Evolutionary conservation across 2,113 vertebrate genomes (phyloP).

Genomic region (Montifringilla adamsi): DNA sequence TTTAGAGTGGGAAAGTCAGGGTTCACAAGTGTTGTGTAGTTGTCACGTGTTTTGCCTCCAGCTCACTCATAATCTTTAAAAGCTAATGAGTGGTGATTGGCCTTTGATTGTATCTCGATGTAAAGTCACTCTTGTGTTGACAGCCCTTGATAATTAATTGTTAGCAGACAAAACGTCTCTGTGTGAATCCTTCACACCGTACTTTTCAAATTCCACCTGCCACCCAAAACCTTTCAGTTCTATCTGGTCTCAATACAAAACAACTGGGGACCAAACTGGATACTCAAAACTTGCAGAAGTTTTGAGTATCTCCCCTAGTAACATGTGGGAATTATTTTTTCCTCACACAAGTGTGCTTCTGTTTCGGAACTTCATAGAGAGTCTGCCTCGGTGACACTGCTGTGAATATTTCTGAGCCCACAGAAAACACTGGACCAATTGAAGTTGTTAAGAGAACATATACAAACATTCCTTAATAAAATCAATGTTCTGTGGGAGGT

Average conservation of each 20-base stretch:
- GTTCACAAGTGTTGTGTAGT: background rate
- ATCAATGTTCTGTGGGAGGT: background rate
- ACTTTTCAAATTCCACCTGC: background rate
- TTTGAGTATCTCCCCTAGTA: background rate
- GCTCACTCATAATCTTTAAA: background rate
- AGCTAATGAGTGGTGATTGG: background rate
- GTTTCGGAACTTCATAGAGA: background rate
- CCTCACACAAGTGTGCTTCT: background rate
- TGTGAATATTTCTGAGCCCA: background rate
- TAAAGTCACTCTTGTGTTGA: background rate
- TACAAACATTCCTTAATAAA: background rate
- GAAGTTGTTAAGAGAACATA: background rate
- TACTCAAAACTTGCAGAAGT: background rate
- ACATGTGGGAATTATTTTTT: background rate
- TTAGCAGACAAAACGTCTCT: background rate
- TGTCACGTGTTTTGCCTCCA: background rate
- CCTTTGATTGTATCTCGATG: background rate
- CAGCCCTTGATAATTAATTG: constrained; percentile 27
- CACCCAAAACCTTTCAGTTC: background rate
- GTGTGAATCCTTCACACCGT: background rate
- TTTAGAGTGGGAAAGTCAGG: background rate
- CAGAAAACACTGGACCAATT: background rate
- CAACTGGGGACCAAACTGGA: background rate
- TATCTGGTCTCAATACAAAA: background rate
- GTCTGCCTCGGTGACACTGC: rapidly evolving